phyloP scores from a whole-genome alignment of 2,888 invertebrate genomes.

The Oconnorella tubifera region DNA sequence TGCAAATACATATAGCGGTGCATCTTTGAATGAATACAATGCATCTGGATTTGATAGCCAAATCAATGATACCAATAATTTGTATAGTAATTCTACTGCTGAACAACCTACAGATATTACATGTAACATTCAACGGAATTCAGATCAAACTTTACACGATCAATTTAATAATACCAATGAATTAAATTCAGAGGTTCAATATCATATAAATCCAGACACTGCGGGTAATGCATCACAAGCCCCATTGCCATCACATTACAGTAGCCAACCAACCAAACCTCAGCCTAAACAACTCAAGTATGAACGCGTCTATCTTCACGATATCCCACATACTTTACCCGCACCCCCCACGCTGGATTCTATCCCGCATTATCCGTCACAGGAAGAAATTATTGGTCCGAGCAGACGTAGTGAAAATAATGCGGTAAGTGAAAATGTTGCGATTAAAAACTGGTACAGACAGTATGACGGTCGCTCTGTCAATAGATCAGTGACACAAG shows the following conservation, averaged over 20 bases:
- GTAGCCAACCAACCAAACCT: constrained; percentile 18
- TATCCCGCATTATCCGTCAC: constrained; percentile 26
- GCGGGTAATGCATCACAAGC: too few relatives aligned
- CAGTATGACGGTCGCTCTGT: neutral
- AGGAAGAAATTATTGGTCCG: constrained; percentile 23
- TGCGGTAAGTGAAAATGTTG: neutral
- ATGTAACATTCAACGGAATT: too few relatives aligned
- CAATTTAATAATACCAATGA: too few relatives aligned
- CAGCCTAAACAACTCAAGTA: constrained; percentile 14
- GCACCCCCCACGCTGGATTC: constrained; percentile 23
- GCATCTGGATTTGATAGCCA: too few relatives aligned
- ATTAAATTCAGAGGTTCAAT: too few relatives aligned
- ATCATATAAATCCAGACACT: too few relatives aligned
- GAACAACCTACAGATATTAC: too few relatives aligned
- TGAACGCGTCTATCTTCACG: constrained; percentile 26
- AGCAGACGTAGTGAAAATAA: neutral
- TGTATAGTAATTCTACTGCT: too few relatives aligned
- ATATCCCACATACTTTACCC: constrained; percentile 26
- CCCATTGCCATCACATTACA: constrained; percentile 28
- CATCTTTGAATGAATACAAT: too few relatives aligned
- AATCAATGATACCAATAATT: too few relatives aligned
- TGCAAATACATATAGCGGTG: too few relatives aligned
- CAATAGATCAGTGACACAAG: neutral
- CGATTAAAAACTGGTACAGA: neutral
- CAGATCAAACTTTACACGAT: too few relatives aligned